phyloP scores from a whole-genome alignment of 2,888 invertebrate genomes.

The Microplitis deprimator region DNA sequence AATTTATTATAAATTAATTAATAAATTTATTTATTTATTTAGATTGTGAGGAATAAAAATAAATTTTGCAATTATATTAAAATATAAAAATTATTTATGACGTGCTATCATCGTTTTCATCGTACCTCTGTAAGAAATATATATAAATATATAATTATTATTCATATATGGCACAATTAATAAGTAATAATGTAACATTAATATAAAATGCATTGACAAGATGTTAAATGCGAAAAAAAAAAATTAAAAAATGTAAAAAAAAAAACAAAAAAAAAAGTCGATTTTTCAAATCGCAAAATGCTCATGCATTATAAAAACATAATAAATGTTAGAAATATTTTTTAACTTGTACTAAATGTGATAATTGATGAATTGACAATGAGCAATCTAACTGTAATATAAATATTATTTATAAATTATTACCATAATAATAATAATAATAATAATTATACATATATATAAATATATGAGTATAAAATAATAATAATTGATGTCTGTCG shows the following conservation, averaged over 20 bases:
- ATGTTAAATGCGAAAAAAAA: slow-evolving; percentile 30
- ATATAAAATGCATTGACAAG: slow-evolving; percentile 39
- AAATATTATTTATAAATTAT: slow-evolving; percentile 58
- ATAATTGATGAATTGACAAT: slow-evolving; percentile 71
- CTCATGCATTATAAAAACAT: slow-evolving; percentile 63
- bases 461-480: slow-evolving; percentile 51
- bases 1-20: too few species aligned
- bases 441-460: slow-evolving; percentile 57
- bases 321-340: slow-evolving; percentile 72
- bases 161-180: slow-evolving; percentile 33
- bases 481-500: slow-evolving; percentile 64
- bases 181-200: slow-evolving; percentile 16
- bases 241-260: slow-evolving; percentile 40
- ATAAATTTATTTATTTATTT: not conserved
- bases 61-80: slow-evolving; percentile 63
- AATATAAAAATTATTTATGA: slow-evolving; percentile 56
- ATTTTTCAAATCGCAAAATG: slow-evolving; percentile 36
- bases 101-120: slow-evolving; percentile 63
- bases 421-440: slow-evolving; percentile 52
- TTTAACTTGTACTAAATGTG: slow-evolving; percentile 72
- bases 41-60: not conserved
- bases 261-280: slow-evolving; percentile 33
- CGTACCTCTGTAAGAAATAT: slow-evolving; percentile 56
- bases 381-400: slow-evolving; percentile 71
- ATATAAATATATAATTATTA: slow-evolving; percentile 40